Percentiles rank a stretch among this genome's conserved stretches.
These are phyloP conservation scores for Drosophila obscura DNA, from an alignment of 1,140 invertebrate species.

Conservation along the genomic window DNA sequence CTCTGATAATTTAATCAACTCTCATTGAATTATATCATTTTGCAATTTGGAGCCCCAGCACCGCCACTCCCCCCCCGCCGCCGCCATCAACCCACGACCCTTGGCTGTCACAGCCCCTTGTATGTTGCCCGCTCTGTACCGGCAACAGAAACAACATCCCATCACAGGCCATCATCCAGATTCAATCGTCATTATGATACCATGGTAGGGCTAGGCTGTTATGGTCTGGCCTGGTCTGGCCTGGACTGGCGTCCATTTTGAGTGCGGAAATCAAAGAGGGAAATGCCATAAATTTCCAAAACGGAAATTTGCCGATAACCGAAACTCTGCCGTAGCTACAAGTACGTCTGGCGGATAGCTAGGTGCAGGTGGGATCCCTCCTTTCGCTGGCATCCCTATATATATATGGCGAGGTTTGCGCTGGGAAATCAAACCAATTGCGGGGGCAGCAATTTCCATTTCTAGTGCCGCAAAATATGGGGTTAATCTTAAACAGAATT, in stretches of 20 bases:
- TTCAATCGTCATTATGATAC: conserved; percentile 76
- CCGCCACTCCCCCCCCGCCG: background rate
- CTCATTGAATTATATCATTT: conserved; percentile 82
- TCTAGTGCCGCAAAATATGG: background rate
- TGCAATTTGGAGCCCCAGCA: conserved; percentile 65
- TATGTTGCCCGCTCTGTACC: background rate
- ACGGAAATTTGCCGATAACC: conserved; percentile 56
- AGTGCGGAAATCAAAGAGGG: conserved; percentile 79
- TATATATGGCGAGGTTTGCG: background rate
- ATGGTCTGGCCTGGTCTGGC: conserved; percentile 20
- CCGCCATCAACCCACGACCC: background rate
- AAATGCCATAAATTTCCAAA: conserved; percentile 77
- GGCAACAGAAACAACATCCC: conserved; percentile 22
- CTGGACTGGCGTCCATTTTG: conserved; percentile 58
- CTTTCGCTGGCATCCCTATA: no score
- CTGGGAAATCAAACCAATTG: conserved; percentile 13
- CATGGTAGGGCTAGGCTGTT: background rate
- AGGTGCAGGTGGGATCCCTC: background rate
- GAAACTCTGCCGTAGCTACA: background rate
- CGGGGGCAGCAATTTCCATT: background rate
- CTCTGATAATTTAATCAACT: conserved; percentile 79
- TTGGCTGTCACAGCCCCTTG: no score
- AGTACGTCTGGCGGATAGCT: no score
- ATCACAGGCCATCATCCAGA: conserved; percentile 32
- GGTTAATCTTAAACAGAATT: no score